Evolutionary conservation across 2,888 invertebrate species (phyloP).

Genomic region (Leistus spinibarbis): DNA sequence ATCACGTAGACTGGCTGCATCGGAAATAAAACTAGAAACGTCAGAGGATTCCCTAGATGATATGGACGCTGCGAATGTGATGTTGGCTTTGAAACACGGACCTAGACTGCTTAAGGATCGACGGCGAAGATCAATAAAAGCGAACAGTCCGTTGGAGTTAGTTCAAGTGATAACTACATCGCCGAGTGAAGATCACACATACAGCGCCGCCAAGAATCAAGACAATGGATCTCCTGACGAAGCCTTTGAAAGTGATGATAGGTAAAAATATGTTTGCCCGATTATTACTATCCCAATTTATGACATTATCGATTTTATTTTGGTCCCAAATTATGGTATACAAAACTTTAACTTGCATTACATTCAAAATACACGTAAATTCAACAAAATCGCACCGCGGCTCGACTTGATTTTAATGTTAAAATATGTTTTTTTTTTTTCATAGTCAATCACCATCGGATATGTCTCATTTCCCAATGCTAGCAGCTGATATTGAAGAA

Average conservation of each 20-base stretch:
- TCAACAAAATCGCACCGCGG: no score
- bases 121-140: slow-evolving; percentile 48
- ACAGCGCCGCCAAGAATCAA: slow-evolving; percentile 68
- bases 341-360: no score
- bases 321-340: neutral
- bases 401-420: neutral
- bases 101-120: slow-evolving; percentile 60
- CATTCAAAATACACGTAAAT: no score
- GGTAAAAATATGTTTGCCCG: neutral
- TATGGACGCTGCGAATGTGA: slow-evolving; percentile 83
- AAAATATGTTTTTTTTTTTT: slow-evolving; percentile 10
- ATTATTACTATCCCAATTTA: neutral
- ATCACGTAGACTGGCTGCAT: slow-evolving; percentile 69
- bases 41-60: slow-evolving; percentile 70
- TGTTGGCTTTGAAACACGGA: slow-evolving; percentile 87
- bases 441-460: slow-evolving; percentile 45
- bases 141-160: slow-evolving; percentile 51
- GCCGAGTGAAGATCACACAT: slow-evolving; percentile 93
- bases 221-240: slow-evolving; percentile 60
- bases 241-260: slow-evolving; percentile 60
- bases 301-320: no score
- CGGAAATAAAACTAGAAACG: slow-evolving; percentile 50
- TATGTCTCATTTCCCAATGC: slow-evolving; percentile 48
- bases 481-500: slow-evolving; percentile 66
- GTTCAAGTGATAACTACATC: slow-evolving; percentile 79